Conservation (phyloP, 1,140 invertebrate species). For the Drosophila kanapiae region DNA sequence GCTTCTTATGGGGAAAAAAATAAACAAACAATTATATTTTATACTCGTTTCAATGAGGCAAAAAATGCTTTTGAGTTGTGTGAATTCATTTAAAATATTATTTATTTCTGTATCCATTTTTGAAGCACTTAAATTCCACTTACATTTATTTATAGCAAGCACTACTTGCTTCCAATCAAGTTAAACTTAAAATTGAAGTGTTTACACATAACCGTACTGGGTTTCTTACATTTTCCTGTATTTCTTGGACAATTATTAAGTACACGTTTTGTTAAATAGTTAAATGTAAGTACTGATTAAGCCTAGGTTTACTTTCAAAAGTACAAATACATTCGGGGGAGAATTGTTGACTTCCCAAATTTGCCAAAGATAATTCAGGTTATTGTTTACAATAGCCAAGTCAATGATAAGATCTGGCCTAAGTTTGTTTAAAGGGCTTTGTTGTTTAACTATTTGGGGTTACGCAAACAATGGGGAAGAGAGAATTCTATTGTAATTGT, state of each 20-base stretch:
- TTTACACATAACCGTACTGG: slow-evolving; percentile 14
- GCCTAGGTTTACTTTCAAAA: slow-evolving; percentile 37
- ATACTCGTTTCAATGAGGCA: background rate
- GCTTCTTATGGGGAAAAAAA: background rate
- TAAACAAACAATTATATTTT: slow-evolving; percentile 21
- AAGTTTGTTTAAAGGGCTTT: slow-evolving; percentile 20
- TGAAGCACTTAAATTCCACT: slow-evolving; percentile 44
- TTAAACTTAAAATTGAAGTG: slow-evolving; percentile 58
- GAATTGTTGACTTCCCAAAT: background rate
- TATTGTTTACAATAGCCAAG: slow-evolving; percentile 38
- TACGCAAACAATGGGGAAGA: slow-evolving; percentile 12
- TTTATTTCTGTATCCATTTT: slow-evolving; percentile 35
- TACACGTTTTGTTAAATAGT: slow-evolving; percentile 27
- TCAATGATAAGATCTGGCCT: slow-evolving; percentile 36
- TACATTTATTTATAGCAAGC: slow-evolving; percentile 42
- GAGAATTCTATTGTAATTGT: slow-evolving; percentile 11
- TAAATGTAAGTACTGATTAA: slow-evolving; percentile 26
- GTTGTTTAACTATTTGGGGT: slow-evolving; percentile 26
- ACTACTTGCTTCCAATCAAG: slow-evolving; percentile 45
- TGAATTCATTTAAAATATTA: slow-evolving; percentile 47
- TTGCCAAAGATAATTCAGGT: slow-evolving; percentile 20
- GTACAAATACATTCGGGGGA: slow-evolving; percentile 24
- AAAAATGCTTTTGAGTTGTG: slow-evolving; percentile 3
- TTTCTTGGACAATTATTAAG: slow-evolving; percentile 46
- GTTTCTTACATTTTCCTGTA: slow-evolving; percentile 44